Conservation (phyloP, 2,113 vertebrate species). For the Ascaphus truei region DNA sequence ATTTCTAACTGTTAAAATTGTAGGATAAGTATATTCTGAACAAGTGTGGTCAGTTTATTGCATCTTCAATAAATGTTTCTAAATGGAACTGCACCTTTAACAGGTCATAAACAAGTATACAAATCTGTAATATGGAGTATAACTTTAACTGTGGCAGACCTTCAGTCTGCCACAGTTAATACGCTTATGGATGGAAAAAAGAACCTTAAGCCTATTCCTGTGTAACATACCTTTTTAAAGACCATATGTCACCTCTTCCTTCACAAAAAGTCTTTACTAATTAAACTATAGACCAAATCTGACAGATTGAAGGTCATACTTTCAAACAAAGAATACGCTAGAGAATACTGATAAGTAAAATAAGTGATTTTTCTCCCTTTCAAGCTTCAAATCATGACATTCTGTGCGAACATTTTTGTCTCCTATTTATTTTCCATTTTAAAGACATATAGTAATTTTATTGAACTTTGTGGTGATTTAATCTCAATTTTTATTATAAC, state of each 20-base stretch:
- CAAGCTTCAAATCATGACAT: background rate
- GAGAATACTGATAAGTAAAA: background rate
- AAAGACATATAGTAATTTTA: no score
- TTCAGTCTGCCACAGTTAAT: background rate
- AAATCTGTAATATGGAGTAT: no score
- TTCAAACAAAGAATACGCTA: background rate
- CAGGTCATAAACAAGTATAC: no score
- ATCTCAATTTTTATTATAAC: no score
- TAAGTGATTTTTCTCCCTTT: background rate
- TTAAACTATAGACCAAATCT: background rate
- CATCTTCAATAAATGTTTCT: no score
- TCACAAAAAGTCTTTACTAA: background rate
- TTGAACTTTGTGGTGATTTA: no score
- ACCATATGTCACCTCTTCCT: background rate
- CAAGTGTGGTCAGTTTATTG: no score
- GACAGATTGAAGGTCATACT: background rate
- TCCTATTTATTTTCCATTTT: background rate
- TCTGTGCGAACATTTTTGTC: background rate
- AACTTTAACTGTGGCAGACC: background rate
- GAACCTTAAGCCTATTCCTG: background rate
- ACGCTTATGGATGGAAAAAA: background rate
- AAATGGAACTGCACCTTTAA: no score
- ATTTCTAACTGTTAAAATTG: no score
- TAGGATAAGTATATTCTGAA: no score
- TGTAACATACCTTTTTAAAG: background rate